Conservation (phyloP, 2,113 vertebrate species). For the Sylvietta virens region DNA sequence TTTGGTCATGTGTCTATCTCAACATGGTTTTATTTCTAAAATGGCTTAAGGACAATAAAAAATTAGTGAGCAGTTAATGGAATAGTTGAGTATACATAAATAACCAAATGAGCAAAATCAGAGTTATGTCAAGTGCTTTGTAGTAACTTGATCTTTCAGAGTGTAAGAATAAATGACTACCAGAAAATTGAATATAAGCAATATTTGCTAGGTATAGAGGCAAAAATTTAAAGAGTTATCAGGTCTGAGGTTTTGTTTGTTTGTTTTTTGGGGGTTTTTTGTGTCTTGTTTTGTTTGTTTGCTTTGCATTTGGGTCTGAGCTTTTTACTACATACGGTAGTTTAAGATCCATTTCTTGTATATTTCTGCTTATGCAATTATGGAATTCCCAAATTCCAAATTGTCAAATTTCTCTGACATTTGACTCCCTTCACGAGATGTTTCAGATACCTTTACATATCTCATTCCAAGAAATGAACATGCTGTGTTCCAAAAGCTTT, state of each 20-base stretch:
- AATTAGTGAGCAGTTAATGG: neutral
- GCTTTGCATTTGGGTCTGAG: rapidly evolving
- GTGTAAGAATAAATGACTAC: neutral
- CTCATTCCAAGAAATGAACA: neutral
- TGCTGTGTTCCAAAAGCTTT: neutral
- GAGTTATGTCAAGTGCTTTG: neutral
- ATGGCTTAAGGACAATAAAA: neutral
- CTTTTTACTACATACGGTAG: rapidly evolving
- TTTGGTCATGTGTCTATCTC: neutral
- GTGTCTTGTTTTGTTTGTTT: neutral
- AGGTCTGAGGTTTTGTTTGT: rapidly evolving
- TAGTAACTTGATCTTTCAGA: neutral
- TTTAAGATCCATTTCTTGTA: neutral
- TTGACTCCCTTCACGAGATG: neutral
- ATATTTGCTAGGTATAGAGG: neutral
- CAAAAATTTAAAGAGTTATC: neutral
- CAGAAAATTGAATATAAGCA: neutral
- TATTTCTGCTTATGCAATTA: neutral
- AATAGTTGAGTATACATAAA: neutral
- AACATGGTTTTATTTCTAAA: neutral
- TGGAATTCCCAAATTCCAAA: rapidly evolving
- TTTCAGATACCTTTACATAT: neutral
- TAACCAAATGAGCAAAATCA: neutral
- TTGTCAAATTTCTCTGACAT: neutral
- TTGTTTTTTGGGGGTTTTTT: no score